Base-by-base conservation (phyloP, 2,888 invertebrate genomes). In the Balanococcus diminutus region DNA sequence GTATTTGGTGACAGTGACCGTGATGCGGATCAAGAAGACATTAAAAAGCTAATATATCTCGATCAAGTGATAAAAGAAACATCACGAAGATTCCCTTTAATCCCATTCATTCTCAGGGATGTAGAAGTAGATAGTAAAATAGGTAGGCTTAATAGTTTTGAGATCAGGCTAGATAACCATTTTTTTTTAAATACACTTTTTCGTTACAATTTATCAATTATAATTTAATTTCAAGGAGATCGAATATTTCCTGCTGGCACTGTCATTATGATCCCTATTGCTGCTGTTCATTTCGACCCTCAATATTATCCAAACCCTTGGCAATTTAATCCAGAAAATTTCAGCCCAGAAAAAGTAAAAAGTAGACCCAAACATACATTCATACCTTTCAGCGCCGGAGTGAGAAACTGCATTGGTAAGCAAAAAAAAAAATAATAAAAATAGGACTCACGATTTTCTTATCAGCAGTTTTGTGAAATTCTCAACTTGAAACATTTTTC, bases 1-100 rank as follows among this genome's bases (percentile, higher is more conserved):
- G 86, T 88, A 25, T 88, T 88, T 61, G 87, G 87, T 79, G 88
- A 88, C 86, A 87, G 87, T 46, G 86, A 87, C 82, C 86, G 88
- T 87, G 90, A 90, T 90, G 90, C 90, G 89, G 89, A 88, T 87
- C 88, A 88, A 89, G 90, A 90, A 89, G 90, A 89, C 89, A 90
- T 90, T 88, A 90, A 91, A 22, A 28, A 84, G 32, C 28, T 88
- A 56, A 79, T 51, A 5, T 88, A 88, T 72, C 32, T 87, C 25
- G 88, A 88, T 39, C 87, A 87, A 87, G 88, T 87, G 14, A 32
- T 88, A 19, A 88, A 86, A 81, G 88, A 88, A 86, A 87, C 87
- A 8, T 85, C 87, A 8, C 81, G 88, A 4, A 86, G 86, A 25
- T 88, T 87, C 42, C 84, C 87, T 4, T 87, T 88, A 0, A 87